These are phyloP conservation scores for Drosophila kambysellisi DNA, from an alignment of 2,888 invertebrate species.

Conservation along the genomic window DNA sequence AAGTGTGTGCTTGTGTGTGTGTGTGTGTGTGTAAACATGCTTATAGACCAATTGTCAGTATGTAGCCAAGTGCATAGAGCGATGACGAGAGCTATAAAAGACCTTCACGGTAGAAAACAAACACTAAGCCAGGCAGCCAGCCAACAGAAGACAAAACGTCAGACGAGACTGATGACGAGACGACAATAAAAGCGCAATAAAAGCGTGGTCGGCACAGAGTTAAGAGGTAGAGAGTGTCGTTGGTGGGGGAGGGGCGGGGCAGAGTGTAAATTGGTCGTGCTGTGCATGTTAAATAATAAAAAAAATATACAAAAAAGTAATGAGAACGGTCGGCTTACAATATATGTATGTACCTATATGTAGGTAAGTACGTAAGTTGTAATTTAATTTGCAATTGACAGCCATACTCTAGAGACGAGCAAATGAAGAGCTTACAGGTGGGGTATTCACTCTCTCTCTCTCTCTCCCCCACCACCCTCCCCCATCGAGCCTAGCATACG, in stretches of 20 bases:
- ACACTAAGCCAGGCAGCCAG: slow-evolving; percentile 37
- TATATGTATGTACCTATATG: slow-evolving; percentile 11
- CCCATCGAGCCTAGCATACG: slow-evolving; percentile 31
- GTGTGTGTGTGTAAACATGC: slow-evolving; percentile 15
- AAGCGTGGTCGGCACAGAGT: slow-evolving; percentile 19
- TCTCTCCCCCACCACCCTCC: neutral
- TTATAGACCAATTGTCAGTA: slow-evolving; percentile 34
- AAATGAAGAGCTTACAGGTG: slow-evolving; percentile 4
- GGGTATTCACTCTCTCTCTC: neutral
- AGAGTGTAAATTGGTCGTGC: slow-evolving; percentile 58
- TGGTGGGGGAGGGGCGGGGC: neutral
- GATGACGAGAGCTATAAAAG: slow-evolving; percentile 63
- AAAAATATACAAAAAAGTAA: slow-evolving; percentile 17
- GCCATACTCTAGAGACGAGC: slow-evolving; percentile 2
- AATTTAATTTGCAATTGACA: slow-evolving; percentile 62
- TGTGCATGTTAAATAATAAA: slow-evolving; percentile 66
- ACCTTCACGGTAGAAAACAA: slow-evolving; percentile 70
- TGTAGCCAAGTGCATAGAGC: slow-evolving; percentile 8
- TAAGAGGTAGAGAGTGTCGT: neutral
- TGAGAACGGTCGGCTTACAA: slow-evolving; percentile 38
- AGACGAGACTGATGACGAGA: slow-evolving; percentile 52
- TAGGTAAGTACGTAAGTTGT: slow-evolving; percentile 43
- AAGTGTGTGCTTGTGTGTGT: neutral
- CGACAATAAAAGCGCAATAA: slow-evolving; percentile 47
- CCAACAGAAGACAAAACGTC: slow-evolving; percentile 29